Conservation (phyloP, 1,140 invertebrate genomes). For the Drosophila saltans region DNA sequence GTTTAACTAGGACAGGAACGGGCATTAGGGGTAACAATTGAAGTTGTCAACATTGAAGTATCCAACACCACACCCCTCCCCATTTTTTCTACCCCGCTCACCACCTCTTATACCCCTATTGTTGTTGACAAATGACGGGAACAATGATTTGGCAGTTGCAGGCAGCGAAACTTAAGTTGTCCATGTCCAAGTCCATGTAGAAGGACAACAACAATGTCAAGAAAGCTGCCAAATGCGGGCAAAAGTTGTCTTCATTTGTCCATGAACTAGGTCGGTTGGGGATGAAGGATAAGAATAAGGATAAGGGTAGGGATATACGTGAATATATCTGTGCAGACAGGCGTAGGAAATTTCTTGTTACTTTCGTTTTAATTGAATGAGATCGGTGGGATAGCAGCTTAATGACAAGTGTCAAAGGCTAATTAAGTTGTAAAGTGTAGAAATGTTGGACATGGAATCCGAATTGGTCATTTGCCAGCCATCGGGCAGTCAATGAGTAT, state of each 20-base stretch:
- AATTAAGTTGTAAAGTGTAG: constrained; percentile 13
- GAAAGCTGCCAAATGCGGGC: constrained; percentile 26
- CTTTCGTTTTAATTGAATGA: constrained; percentile 1
- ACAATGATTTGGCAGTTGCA: constrained; percentile 36
- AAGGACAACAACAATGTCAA: constrained; percentile 34
- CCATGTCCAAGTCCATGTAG: constrained; percentile 19
- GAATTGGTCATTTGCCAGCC: background rate
- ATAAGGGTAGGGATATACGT: background rate
- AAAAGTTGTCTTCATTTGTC: constrained; percentile 6
- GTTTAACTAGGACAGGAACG: background rate
- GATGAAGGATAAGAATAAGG: background rate
- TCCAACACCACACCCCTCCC: too few species aligned
- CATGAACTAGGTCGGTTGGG: constrained; percentile 1
- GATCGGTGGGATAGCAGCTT: background rate
- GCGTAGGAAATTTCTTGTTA: constrained; percentile 1
- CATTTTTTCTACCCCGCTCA: too few species aligned
- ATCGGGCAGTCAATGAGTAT: background rate
- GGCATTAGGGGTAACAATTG: background rate
- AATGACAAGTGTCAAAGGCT: constrained; percentile 18
- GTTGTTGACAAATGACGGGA: background rate
- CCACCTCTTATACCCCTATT: too few species aligned
- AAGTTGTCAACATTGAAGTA: background rate
- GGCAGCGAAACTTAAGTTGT: constrained; percentile 21
- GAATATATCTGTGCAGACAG: background rate
- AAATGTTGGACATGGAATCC: background rate